A percentile compares a stretch with the other conserved stretches of the same genome.
These are phyloP conservation scores for Eupithecia insigniata DNA, from an alignment of 2,888 invertebrate species.

Conservation along the genomic window DNA sequence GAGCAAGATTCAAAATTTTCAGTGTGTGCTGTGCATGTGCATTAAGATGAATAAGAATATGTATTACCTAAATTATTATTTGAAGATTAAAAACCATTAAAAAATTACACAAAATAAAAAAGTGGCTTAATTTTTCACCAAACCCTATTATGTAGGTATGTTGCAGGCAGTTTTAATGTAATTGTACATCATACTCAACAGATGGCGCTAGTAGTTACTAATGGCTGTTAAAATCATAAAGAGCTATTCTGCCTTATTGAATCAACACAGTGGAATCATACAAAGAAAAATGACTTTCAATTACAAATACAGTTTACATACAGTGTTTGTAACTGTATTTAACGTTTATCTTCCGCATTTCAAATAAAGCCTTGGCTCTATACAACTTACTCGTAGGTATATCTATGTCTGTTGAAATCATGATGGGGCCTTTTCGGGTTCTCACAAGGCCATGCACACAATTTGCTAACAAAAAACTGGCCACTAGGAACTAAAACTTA, in stretches of 20 bases:
- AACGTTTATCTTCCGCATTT: background rate
- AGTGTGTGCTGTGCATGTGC: background rate
- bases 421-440: slow-evolving; percentile 34
- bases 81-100: too few relatives aligned
- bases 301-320: too few relatives aligned
- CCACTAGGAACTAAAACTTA: slow-evolving; percentile 9
- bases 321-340: background rate
- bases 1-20: background rate
- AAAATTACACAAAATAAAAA: background rate
- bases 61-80: too few relatives aligned
- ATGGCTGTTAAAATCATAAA: slow-evolving; percentile 23
- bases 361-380: slow-evolving; percentile 22
- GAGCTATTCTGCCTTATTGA: slow-evolving; percentile 21
- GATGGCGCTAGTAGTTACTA: slow-evolving; percentile 53
- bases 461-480: slow-evolving; percentile 29
- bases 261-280: slow-evolving; percentile 27
- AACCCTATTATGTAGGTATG: background rate
- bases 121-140: background rate
- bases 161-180: background rate
- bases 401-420: slow-evolving; percentile 22
- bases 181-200: slow-evolving; percentile 38
- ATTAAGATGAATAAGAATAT: background rate
- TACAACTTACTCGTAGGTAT: slow-evolving; percentile 29
- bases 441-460: slow-evolving; percentile 31
- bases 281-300: slow-evolving; percentile 19